These are phyloP conservation scores for Crepidodera aurea DNA, from an alignment of 2,888 invertebrate genomes.

Conservation along the genomic window DNA sequence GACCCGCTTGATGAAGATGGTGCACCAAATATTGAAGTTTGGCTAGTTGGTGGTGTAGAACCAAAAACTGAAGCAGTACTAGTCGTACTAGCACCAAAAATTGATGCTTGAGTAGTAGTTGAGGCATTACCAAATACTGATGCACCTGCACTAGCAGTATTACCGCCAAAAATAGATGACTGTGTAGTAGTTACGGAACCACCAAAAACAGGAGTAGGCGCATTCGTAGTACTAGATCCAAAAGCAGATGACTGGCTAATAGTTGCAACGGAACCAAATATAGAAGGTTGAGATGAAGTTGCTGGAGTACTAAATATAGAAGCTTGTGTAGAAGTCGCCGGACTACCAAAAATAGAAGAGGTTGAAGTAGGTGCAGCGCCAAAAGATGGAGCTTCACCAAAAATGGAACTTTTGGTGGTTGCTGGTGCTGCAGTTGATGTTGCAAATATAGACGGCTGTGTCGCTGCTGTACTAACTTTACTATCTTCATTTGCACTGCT, in stretches of 20 bases:
- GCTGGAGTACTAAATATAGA: conserved; percentile 35
- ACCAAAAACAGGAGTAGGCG: conserved; percentile 42
- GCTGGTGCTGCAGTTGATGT: too few relatives aligned
- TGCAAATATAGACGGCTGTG: too few relatives aligned
- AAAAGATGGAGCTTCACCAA: background rate
- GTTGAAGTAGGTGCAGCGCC: background rate
- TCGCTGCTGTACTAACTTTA: too few relatives aligned
- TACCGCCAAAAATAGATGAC: conserved; percentile 36
- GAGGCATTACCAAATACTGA: conserved; percentile 21
- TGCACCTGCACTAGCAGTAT: background rate
- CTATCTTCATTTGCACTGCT: too few relatives aligned
- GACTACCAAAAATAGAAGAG: conserved; percentile 30
- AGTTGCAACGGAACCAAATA: conserved; percentile 30
- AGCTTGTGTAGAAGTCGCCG: conserved; percentile 23
- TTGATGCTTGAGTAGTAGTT: conserved; percentile 21
- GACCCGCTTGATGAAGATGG: conserved; percentile 17
- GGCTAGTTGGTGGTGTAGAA: background rate
- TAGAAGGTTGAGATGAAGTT: conserved; percentile 24
- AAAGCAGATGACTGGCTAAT: conserved; percentile 10
- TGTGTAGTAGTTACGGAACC: conserved; percentile 24
- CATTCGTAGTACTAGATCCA: conserved; percentile 36
- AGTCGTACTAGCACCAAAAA: conserved; percentile 22
- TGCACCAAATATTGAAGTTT: conserved; percentile 13
- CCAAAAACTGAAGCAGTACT: conserved; percentile 20
- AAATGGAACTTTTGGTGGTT: background rate